These are phyloP conservation scores for Augiades crinisus DNA, from an alignment of 2,888 invertebrate genomes.

Conservation along the genomic window DNA sequence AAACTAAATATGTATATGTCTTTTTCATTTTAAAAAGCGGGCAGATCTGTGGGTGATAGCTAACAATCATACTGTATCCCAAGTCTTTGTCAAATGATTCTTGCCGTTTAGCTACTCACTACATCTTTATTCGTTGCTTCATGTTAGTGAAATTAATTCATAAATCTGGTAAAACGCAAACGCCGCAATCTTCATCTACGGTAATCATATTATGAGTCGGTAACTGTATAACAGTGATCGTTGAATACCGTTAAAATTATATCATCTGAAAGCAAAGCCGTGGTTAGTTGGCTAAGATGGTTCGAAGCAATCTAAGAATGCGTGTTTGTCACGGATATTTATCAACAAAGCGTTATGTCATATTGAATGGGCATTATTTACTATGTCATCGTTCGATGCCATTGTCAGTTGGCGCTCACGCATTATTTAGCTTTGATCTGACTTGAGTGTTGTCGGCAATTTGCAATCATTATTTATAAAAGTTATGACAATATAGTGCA, in stretches of 20 bases:
- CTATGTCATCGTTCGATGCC: conserved; percentile 32
- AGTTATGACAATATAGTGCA: not conserved
- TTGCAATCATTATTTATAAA: not conserved
- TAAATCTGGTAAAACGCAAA: not conserved
- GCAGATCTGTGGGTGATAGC: too few species aligned
- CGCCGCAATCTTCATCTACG: not conserved
- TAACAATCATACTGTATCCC: too few species aligned
- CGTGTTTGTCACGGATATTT: conserved; percentile 56
- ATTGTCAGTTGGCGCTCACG: conserved; percentile 26
- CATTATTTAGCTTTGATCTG: conserved; percentile 9
- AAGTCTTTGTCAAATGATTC: too few species aligned
- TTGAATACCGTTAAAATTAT: conserved; percentile 21
- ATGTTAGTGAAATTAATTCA: not conserved
- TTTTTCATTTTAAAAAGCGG: too few species aligned
- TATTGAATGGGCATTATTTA: conserved; percentile 47
- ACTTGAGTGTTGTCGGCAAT: not conserved
- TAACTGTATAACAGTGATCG: conserved; percentile 5
- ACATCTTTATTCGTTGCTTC: not conserved
- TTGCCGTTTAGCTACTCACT: too few species aligned
- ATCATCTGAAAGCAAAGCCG: conserved; percentile 5
- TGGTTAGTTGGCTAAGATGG: not conserved
- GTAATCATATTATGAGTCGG: conserved; percentile 2
- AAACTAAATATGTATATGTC: too few species aligned
- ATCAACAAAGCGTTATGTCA: conserved; percentile 56
- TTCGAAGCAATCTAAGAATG: conserved; percentile 47